A percentile compares a stretch with the other conserved stretches of the same genome.
Evolutionary conservation across 2,113 vertebrate genomes (phyloP).

Genomic region (Chlorodrepanis virens): DNA sequence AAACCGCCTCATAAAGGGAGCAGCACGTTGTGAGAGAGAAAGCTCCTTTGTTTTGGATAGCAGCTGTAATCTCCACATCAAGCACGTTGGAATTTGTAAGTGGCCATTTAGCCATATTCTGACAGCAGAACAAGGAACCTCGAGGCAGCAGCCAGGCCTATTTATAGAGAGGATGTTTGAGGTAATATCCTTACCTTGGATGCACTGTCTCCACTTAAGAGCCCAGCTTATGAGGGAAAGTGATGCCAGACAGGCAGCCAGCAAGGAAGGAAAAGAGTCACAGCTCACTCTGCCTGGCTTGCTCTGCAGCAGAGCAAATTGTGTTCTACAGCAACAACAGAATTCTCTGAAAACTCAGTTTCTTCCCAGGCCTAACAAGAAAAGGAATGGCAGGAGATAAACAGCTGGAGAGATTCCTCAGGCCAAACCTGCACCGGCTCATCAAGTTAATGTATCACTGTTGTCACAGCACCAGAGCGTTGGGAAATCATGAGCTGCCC

Average conservation of each 20-base stretch:
- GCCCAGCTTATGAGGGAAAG: conserved; percentile 22
- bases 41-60: conserved; percentile 53
- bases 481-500: not conserved
- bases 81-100: conserved; percentile 47
- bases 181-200: conserved; percentile 56
- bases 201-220: conserved; percentile 49
- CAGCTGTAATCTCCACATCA: conserved; percentile 63
- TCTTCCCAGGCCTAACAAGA: not conserved
- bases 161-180: conserved; percentile 63
- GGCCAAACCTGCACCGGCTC: not conserved
- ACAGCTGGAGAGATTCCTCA: not conserved
- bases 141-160: conserved; percentile 37
- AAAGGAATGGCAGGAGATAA: not conserved
- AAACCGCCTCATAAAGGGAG: conserved; percentile 34
- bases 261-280: conserved; percentile 1
- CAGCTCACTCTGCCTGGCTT: not conserved
- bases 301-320: not conserved
- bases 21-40: not conserved
- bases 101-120: conserved; percentile 56
- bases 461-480: not conserved
- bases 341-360: not conserved
- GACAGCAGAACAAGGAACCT: conserved; percentile 50
- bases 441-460: conserved; percentile 14
- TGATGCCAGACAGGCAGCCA: conserved; percentile 29
- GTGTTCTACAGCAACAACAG: not conserved